Evolutionary conservation across 1,140 invertebrate genomes (phyloP), one percentile per base, ranked within the genome.

Genomic region (Spodoptera litura): DNA sequence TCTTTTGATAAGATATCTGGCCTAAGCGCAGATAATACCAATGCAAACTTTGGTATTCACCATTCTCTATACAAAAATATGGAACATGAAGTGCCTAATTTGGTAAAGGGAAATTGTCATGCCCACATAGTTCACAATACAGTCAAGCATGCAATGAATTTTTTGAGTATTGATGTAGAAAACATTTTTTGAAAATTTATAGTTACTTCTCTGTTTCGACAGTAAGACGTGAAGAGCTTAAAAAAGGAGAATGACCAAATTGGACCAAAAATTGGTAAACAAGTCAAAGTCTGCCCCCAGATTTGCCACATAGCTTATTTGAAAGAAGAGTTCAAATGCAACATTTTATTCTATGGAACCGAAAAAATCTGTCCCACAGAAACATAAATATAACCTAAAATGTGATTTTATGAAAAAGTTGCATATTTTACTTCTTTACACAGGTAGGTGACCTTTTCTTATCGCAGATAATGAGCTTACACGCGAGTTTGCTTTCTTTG

Each of bases 11-110:
- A 74, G 25, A 64, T 85, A 64, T 84, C 84, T 64, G 79, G 82
- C 1, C 35, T 83, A 52, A 85, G 81, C 80, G 83, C 79, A 61
- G 83, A 86, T 38, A 86, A 86, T 71, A 74, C 44, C 10, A 85
- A 85, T 84, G 80, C 83, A 31, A 84, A 86, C 83, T 84, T 83
- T 85, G 85, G 78, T 10, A 56, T 79, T 61, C 12, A 84, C 35
- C 81, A 86, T 74, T 86, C 81, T 15, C 20, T 58, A 10, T 73
- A 44, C 8, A 73, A 8, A 71, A 71, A 71, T 55, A 71, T 71
- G 1, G n/a, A 38, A 62, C 4, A 62, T 13, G 10, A 13, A 25
- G 56, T 58, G 2, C 56, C 56, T 10, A 25, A 25, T 6, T 25
- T 58, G 6, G 6, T 58, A 25, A 58, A 58, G 12, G 56, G 56